Base-by-base conservation (phyloP, 2,888 invertebrate genomes). In the Eumacrocentrus americanus region DNA sequence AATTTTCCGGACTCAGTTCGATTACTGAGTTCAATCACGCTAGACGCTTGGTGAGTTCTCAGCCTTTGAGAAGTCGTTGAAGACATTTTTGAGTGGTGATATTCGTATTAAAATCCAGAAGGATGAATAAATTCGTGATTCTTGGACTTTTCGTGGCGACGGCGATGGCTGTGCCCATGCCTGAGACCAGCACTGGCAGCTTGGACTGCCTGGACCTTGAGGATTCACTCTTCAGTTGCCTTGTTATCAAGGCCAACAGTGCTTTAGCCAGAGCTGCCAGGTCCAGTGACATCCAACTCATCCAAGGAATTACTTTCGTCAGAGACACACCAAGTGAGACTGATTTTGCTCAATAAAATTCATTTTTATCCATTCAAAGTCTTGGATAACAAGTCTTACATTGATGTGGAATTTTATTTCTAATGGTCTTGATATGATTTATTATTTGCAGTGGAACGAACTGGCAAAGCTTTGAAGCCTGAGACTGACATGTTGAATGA, bases 271-370 rank as follows among this genome's bases (percentile, higher is more conserved):
- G 85, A 57, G 86, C 86, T 0, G 81, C 86, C 44, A 83, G 84
- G 63, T 84, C 85, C 67, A 82, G 82, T 67, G 83, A 84, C 70
- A 81, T 89, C 61, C 82, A 86, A 61, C 70, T 89, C 53, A 60
- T 85, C 64, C 84, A 85, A 46, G 89, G 89, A 60, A 78, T 89
- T 58, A 81, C 83, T 60, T 83, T 89, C 67, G 81, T 85, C 65
- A 69, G 76, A 37, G 77, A 78, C 25, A 64, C 67, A n/a, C 77
- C 78, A 3, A 61, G 80, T 81, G 64, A 79, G 79, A 75, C 55
- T n/a, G n/a, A n/a, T n/a, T n/a, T n/a, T n/a, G n/a, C n/a, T n/a
- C n/a, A n/a, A n/a, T n/a, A n/a, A n/a, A n/a, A n/a, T 16, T 18
- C 25, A 50, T 46, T 29, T 11, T 23, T 22, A 37, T 34, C 18